phyloP scores from a whole-genome alignment of 2,113 vertebrate species.

The Rhegmatorhina hoffmannsi region DNA sequence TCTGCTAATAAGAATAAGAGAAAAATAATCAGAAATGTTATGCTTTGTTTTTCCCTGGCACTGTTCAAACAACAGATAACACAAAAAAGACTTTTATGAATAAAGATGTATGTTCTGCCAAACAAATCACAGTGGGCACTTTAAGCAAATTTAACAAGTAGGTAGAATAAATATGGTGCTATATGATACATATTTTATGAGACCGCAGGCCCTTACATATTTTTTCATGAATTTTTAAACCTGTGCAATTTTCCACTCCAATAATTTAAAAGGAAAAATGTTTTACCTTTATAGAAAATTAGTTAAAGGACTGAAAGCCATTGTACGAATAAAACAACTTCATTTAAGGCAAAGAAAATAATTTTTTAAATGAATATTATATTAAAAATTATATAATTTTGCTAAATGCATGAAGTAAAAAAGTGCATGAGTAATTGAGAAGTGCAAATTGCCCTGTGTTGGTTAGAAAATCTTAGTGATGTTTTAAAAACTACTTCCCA shows the following conservation, averaged over 20 bases:
- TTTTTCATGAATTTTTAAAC: constrained; percentile 64
- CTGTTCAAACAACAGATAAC: neutral
- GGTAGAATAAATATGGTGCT: constrained; percentile 49
- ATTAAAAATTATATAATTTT: neutral
- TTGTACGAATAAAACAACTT: neutral
- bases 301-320: neutral
- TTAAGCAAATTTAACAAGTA: constrained; percentile 53
- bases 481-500: neutral
- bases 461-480: neutral
- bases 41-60: neutral
- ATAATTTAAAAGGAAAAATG: constrained; percentile 57
- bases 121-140: constrained; percentile 41
- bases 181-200: constrained; percentile 59
- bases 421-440: neutral
- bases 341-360: neutral
- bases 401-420: neutral
- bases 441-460: neutral
- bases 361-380: neutral
- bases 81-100: neutral
- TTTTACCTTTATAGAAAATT: constrained; percentile 50
- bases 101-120: neutral
- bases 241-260: constrained; percentile 66
- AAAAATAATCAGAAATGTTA: neutral
- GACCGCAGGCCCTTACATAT: neutral
- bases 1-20: neutral